Evolutionary conservation across 2,113 vertebrate genomes (phyloP), one percentile per base, ranked within the genome.

Genomic region (Otis tarda): DNA sequence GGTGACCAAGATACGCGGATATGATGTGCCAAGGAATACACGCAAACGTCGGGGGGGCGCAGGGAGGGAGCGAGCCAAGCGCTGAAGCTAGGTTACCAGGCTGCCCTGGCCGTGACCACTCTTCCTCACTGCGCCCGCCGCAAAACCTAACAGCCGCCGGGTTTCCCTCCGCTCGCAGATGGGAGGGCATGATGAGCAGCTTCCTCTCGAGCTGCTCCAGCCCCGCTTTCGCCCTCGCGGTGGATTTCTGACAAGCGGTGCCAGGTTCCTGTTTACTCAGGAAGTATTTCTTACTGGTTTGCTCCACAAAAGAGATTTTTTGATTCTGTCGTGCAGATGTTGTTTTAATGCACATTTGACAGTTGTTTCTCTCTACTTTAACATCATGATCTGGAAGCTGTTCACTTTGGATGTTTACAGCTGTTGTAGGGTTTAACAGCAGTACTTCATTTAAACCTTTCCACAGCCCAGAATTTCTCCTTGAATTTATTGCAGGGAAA

Each of bases 321-420:
- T 0, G 0, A 35, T 73, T 89, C 68, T 35, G 35, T 83, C 84
- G 71, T 94, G 56, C 90, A 92, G 92, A 89, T 83, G 80, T 84
- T 74, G 23, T 80, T 94, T 91, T 45, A 93, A 49, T 65, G 65
- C 53, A 82, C 27, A 30, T 77, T 78, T 84, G 80, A 83, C 76
- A 75, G 50, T 74, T 95, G 79, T 53, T 86, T 89, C 39, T 89
- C 39, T 87, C 49, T 85, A 35, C 63, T 95, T 90, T 89, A 93
- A 43, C 73, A 76, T 89, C 4, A 5, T 35, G 83, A 41, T 75
- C 89, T 91, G 73, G 79, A 94, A 88, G 63, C 49, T 90, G 74
- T 74, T 94, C 81, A 43, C 45, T 94, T 94, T 25, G 74, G 49
- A 73, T 87, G 28, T 88, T 95, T 95, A 92, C 87, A 82, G 85